phyloP scores from a whole-genome alignment of 2,888 invertebrate species.

The Entomobrya multifasciata region DNA sequence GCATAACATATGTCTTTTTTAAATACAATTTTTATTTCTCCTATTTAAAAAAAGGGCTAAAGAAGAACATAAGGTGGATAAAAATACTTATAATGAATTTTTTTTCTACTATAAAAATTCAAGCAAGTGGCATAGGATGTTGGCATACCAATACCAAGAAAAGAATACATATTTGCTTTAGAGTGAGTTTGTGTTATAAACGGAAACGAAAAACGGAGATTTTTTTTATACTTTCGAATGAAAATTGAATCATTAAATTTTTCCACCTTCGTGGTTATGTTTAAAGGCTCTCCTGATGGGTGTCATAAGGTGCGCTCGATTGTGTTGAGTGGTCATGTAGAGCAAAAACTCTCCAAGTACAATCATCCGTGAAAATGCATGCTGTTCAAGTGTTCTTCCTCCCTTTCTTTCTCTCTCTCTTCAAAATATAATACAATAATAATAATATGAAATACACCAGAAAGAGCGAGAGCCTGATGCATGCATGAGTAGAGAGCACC shows the following conservation, averaged over 20 bases:
- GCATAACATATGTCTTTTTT: conserved; percentile 37
- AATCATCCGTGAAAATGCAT: conserved; percentile 78
- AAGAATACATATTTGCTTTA: not conserved
- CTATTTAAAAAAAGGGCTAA: conserved; percentile 35
- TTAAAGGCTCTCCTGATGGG: conserved; percentile 72
- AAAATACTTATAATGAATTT: not conserved
- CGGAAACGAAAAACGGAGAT: conserved; percentile 15
- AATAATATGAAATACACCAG: conserved; percentile 39
- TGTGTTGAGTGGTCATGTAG: conserved; percentile 78
- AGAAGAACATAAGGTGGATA: conserved; percentile 7
- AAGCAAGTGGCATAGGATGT: not conserved
- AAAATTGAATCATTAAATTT: conserved; percentile 80
- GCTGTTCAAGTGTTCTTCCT: conserved; percentile 70
- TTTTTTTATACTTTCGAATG: conserved; percentile 64
- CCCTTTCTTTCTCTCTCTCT: not conserved
- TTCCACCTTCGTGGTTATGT: conserved; percentile 77
- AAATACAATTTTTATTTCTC: not conserved
- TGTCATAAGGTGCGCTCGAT: conserved; percentile 78
- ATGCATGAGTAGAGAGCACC: conserved; percentile 29
- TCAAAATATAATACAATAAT: conserved; percentile 43
- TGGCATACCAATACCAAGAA: not conserved
- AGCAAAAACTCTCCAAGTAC: conserved; percentile 75
- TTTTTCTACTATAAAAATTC: not conserved
- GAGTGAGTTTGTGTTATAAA: not conserved
- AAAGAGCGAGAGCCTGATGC: too few species aligned